Conservation (phyloP, 1,140 invertebrate genomes). For the Drosophila varians region DNA sequence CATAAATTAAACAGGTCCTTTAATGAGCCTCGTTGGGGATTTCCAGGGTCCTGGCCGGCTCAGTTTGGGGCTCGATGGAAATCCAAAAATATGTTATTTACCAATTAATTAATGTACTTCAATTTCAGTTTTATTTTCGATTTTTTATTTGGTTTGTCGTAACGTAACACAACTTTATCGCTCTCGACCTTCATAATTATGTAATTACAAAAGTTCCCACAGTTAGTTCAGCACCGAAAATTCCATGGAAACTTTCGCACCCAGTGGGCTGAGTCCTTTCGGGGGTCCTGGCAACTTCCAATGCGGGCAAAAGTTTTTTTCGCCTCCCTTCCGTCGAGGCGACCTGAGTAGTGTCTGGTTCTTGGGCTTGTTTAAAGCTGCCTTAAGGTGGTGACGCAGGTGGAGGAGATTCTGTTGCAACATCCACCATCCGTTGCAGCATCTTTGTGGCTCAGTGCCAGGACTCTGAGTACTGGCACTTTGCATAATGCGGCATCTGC, state of each 20-base stretch:
- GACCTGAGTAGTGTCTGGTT: constrained; percentile 1
- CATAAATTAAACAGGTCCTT: constrained; percentile 49
- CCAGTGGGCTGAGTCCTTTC: constrained; percentile 3
- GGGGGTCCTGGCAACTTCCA: constrained; percentile 59
- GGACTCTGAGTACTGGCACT: constrained; percentile 21
- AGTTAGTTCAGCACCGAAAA: constrained; percentile 41
- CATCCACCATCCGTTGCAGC: constrained; percentile 19
- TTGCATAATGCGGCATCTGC: constrained; percentile 64
- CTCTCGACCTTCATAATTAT: constrained; percentile 76
- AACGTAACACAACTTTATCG: constrained; percentile 44
- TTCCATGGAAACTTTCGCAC: constrained; percentile 59
- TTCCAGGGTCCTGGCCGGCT: background rate
- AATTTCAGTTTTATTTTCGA: constrained; percentile 51
- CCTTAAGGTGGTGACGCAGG: background rate
- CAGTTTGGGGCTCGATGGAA: background rate
- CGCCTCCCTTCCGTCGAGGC: background rate
- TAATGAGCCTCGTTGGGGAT: constrained; percentile 43
- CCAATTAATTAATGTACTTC: constrained; percentile 78
- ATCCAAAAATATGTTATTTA: constrained; percentile 66
- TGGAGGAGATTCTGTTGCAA: constrained; percentile 18
- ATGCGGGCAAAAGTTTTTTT: constrained; percentile 67
- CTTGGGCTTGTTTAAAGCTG: constrained; percentile 17
- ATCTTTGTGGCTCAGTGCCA: constrained; percentile 9
- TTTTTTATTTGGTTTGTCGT: constrained; percentile 33
- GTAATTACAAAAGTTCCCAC: constrained; percentile 73